Percentiles rank a stretch among this genome's conserved stretches.
These are phyloP conservation scores for Odontothrips loti DNA, from an alignment of 2,888 invertebrate species.

Conservation along the genomic window DNA sequence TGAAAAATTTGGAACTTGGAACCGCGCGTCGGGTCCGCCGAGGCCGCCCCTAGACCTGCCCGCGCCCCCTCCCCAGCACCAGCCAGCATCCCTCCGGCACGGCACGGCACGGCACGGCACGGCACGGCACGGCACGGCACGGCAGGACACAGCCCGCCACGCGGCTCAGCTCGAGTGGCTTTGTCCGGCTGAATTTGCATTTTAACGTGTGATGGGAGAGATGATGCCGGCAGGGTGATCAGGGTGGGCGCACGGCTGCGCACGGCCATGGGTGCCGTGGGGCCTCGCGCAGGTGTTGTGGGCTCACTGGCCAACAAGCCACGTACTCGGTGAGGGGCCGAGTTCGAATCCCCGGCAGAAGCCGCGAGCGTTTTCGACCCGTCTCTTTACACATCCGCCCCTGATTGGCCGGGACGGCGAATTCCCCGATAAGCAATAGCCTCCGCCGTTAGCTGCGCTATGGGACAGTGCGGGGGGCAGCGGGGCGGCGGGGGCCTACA, in stretches of 20 bases:
- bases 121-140: neutral
- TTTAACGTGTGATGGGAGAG: slow-evolving; percentile 7
- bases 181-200: slow-evolving; percentile 8
- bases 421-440: no score
- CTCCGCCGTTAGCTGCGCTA: no score
- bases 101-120: neutral
- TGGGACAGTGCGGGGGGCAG: no score
- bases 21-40: neutral
- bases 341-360: no score
- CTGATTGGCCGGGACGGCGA: no score
- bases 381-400: no score
- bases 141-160: neutral
- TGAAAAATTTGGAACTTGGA: no score
- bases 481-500: neutral
- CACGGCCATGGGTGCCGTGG: neutral
- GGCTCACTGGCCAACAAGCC: neutral
- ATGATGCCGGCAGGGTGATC: neutral
- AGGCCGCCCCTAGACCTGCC: no score
- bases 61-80: no score
- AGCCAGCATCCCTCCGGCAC: neutral
- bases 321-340: no score
- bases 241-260: neutral
- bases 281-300: neutral
- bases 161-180: neutral
- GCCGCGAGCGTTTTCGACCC: neutral